Evolutionary conservation across 2,888 invertebrate genomes (phyloP), one percentile per base, ranked within the genome.

Genomic region (Eupithecia insigniata): DNA sequence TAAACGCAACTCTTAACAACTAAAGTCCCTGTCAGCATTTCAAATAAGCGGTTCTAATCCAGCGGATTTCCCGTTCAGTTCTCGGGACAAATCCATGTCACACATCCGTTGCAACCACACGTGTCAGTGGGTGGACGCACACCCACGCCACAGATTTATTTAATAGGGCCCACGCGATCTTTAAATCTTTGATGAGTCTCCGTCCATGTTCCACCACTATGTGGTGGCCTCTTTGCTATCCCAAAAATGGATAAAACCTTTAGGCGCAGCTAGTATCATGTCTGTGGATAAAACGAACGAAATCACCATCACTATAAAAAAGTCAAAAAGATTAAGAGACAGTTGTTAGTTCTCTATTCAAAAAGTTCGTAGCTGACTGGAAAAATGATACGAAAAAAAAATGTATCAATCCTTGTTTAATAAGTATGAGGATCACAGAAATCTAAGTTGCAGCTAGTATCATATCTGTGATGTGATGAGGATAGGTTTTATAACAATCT

Each of bases 41-140:
- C 55, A 69, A 69, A 69, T 69, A 60, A 60, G 60, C 60, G 60
- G 51, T 18, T 28, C 67, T 73, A 69, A 69, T 71, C 74, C 58
- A 60, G 71, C 74, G 74, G 74, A 74, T 71, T 70, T 74, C 70
- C 73, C 67, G 34, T 28, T 28, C 69, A 65, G 46, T 73, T 65
- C 64, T 65, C 68, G 62, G 68, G 74, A 74, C 76, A 75, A 77
- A 73, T 70, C 73, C 76, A 70, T 62, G 75, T 77, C 76, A 74
- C 69, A 80, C 80, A 82, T 82, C 82, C 81, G 82, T 26, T 36
- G 80, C 76, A 77, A 55, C 55, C 32, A 62, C 79, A 80, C 79
- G 80, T 82, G 79, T 72, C 79, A 76, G 81, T 85, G 81, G 80
- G 84, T 76, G 77, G 81, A 80, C 82, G 10, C 8, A 34, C 84